phyloP scores from a whole-genome alignment of 2,888 invertebrate species.

The Tholera decimalis region DNA sequence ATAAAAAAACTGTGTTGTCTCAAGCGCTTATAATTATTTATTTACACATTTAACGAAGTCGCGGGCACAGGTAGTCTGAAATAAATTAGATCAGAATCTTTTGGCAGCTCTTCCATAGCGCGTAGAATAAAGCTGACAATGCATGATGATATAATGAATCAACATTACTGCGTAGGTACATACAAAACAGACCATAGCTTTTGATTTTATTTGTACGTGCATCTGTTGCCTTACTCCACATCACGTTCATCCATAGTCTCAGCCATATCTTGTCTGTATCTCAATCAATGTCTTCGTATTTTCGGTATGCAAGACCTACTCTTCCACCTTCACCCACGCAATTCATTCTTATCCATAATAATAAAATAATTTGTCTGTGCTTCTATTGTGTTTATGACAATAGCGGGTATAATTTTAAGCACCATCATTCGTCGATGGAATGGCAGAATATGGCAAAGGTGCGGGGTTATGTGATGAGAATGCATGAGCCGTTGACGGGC shows the following conservation, averaged over 20 bases:
- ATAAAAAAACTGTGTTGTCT: too few relatives aligned
- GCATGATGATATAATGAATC: not conserved
- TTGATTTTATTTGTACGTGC: not conserved
- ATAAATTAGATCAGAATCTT: not conserved
- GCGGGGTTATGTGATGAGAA: slow-evolving; percentile 32
- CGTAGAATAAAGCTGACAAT: not conserved
- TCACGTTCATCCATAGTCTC: too few relatives aligned
- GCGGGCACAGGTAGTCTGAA: too few relatives aligned
- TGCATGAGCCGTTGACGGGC: slow-evolving; percentile 35
- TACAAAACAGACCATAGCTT: not conserved
- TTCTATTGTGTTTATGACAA: slow-evolving; percentile 52
- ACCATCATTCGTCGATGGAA: slow-evolving; percentile 33
- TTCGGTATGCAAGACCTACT: slow-evolving; percentile 11
- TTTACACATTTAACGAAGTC: too few relatives aligned
- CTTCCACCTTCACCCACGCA: slow-evolving; percentile 24
- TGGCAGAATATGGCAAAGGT: slow-evolving; percentile 43
- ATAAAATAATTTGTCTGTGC: slow-evolving; percentile 44
- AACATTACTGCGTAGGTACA: not conserved
- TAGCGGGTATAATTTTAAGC: slow-evolving; percentile 53
- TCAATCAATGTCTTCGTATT: not conserved
- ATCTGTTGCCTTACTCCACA: not conserved
- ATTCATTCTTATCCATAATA: slow-evolving; percentile 36
- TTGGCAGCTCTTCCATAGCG: not conserved
- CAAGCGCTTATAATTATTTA: too few relatives aligned
- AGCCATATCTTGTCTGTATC: not conserved